Evolutionary conservation across 2,888 invertebrate species (phyloP), one percentile per base, ranked within the genome.

Genomic region (Euplexia lucipara): DNA sequence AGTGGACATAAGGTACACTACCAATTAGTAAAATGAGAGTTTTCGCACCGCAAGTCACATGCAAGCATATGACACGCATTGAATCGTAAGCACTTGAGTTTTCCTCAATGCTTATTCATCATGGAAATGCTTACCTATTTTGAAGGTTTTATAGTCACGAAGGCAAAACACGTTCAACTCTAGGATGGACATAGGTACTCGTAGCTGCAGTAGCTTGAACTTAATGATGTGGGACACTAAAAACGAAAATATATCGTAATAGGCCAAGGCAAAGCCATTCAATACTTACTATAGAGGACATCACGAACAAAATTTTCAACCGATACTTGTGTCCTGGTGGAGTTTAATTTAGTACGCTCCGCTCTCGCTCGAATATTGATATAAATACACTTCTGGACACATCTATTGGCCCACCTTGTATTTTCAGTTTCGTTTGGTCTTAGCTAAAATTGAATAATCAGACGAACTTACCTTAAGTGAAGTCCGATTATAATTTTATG

Each of bases 71-170:
- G 63, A 42, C 32, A 18, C 6, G 14, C 32, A 39, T 49, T 62
- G 44, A 60, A 66, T 70, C 9, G 20, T 41, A 71, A 67, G 39
- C 12, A 22, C 37, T 48, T 48, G 47, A 30, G 14, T 53, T 69
- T 65, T 65, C 73, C 68, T 69, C 67, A 66, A 73, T 49, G 12
- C 49, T 49, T 73, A 54, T 53, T 35, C 39, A 69, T 42, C 14
- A 64, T 66, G 42, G 56, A 73, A 73, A 73, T 45, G n/a, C 12
- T 39, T 9, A 9, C 37, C 41, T 20, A 20, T n/a, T 63, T 63
- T 18, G 9, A 37, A 49, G n/a, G 48, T 53, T 48, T n/a, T 42
- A 16, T 20, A 12, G n/a, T 9, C 7, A n/a, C 16, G 20, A 48
- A 34, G 32, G 20, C 5, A 30, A 73, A 26, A 16, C 7, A 26